Percentiles rank a stretch among this genome's conserved stretches.
Conservation (phyloP, 2,888 invertebrate species). For the Phyto melanocephala region DNA sequence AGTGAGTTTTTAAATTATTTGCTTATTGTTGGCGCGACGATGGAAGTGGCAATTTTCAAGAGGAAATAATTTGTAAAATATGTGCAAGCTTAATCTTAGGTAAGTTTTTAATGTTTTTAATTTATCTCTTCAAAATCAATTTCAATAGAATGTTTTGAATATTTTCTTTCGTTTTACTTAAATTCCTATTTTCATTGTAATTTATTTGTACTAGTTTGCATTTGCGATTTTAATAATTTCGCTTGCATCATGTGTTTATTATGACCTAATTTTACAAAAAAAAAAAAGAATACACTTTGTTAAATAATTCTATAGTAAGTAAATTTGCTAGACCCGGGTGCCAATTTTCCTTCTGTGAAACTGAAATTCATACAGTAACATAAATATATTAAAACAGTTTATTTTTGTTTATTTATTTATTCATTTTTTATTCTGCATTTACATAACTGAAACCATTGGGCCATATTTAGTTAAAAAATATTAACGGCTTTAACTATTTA, state of each 20-base stretch:
- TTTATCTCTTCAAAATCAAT: not conserved
- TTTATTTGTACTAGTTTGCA: not conserved
- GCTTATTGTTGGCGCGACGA: not conserved
- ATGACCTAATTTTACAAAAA: slow-evolving; percentile 25
- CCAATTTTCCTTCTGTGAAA: no score
- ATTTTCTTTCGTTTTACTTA: not conserved
- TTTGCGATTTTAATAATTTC: not conserved
- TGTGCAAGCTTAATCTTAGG: slow-evolving; percentile 8
- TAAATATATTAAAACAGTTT: no score
- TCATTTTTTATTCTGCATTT: no score
- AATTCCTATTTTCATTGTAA: not conserved
- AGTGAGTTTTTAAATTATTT: not conserved
- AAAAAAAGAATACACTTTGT: not conserved
- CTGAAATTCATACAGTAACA: no score
- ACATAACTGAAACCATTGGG: no score
- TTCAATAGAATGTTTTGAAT: not conserved
- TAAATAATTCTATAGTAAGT: slow-evolving; percentile 1
- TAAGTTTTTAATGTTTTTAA: slow-evolving; percentile 16
- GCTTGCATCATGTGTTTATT: slow-evolving; percentile 33
- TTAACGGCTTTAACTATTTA: no score
- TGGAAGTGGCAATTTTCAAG: not conserved
- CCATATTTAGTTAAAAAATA: no score
- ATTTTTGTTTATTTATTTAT: no score
- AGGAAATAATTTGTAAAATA: not conserved
- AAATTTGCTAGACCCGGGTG: not conserved